Base-by-base conservation (phyloP, 2,888 invertebrate genomes). In the Lottia gigantea region DNA sequence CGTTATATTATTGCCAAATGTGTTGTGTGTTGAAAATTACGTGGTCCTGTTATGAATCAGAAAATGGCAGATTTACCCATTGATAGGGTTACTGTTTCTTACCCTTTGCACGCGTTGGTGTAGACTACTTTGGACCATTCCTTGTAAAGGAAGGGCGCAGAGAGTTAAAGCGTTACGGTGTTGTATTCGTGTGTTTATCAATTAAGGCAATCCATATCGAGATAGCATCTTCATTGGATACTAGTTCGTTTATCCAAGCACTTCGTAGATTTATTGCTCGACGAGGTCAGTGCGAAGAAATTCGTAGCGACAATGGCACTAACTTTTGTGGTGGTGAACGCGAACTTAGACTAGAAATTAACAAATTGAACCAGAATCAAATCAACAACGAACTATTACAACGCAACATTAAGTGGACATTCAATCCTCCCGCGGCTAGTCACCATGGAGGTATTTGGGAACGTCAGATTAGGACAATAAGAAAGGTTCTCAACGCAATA, bases 401-500 rank as follows among this genome's bases (percentile, higher is more conserved):
- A n/a, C n/a, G n/a, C n/a, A n/a, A n/a, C n/a, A n/a, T n/a, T n/a
- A n/a, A n/a, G n/a, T n/a, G n/a, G n/a, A n/a, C n/a, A n/a, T n/a
- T n/a, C n/a, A n/a, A n/a, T n/a, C n/a, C n/a, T n/a, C n/a, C n/a
- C n/a, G n/a, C n/a, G n/a, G n/a, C n/a, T n/a, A n/a, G n/a, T n/a
- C n/a, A n/a, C n/a, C n/a, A 67, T 31, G 74, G 75, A n/a, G 76
- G 78, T n/a, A 62, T 74, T 8, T 78, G 75, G 75, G 75, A 78
- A 72, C 25, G 78, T 40, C 55, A 71, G 23, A 76, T 76, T 45
- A 55, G 77, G 49, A 65, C 70, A 23, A 67, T 71, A 7, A 46
- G 76, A 14, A 67, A 66, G n/a, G 66, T 77, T 23, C 46, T 72
- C 8, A 66, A 67, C 63, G 62, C 31, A 2, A 4, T 31, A 6